Evolutionary conservation across 2,888 invertebrate genomes (phyloP), one percentile per base, ranked within the genome.

Genomic region (Xylota sylvarum): DNA sequence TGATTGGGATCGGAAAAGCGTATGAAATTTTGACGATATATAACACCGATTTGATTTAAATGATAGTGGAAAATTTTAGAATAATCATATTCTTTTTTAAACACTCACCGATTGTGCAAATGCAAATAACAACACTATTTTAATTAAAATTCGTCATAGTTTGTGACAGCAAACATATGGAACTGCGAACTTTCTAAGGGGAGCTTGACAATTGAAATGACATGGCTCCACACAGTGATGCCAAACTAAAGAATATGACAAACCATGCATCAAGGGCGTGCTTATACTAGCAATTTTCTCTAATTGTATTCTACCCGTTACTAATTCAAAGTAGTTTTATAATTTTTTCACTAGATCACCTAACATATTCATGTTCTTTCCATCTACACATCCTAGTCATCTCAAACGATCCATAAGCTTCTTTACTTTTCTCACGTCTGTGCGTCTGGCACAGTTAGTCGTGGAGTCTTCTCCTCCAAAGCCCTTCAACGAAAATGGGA

Each of bases 71-170:
- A 32, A 37, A 14, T 37, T 73, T 40, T 30, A 4, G 2, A 50
- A 60, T 52, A 67, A 14, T 43, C 17, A 65, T 32, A 9, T 56
- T 69, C 40, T 65, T 17, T 9, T 35, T 35, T 9, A 37, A 74
- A 52, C 48, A 76, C 85, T 85, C 65, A 85, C 85, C 85, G 48
- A 72, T 67, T 58, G 62, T 77, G 55, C 6, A 37, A 43, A 43
- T 43, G 60, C 17, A 76, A 85, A 72, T 69, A 81, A 77, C 46
- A 73, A 73, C 40, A 76, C 43, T 58, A 43, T 17, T 52, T 77
- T 72, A 81, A 72, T 85, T 48, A 85, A 58, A 80, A 72, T 70
- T 81, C 64, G 80, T 80, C 85, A 85, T 85, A 60, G 40, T 65
- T 65, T 52, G 32, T 55, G 58, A 72, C 70, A 77, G 56, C 40